Percentiles rank a stretch among this genome's conserved stretches.
Conservation (phyloP, 2,113 vertebrate genomes). For the Guaruba guarouba region DNA sequence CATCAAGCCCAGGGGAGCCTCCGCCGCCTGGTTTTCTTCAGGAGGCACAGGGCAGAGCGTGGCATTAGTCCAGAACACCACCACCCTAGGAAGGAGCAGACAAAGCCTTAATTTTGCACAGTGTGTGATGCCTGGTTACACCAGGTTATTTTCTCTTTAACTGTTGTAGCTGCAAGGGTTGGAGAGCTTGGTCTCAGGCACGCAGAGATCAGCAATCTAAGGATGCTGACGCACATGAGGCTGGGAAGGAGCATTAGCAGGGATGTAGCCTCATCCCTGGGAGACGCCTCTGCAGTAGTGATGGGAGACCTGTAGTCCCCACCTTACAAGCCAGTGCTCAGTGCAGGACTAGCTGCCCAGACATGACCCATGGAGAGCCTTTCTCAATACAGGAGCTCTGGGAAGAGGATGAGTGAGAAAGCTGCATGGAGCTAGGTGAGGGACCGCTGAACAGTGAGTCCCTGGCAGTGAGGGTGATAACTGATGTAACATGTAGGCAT, state of each 20-base stretch:
- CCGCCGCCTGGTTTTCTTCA: conserved; percentile 1
- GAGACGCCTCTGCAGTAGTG: background rate
- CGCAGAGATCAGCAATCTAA: background rate
- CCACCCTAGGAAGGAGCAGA: background rate
- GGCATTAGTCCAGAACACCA: background rate
- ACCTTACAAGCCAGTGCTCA: background rate
- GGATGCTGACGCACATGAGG: fast-evolving
- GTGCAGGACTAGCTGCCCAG: background rate
- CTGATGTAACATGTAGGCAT: fast-evolving
- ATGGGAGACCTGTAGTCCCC: background rate
- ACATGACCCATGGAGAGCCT: fast-evolving
- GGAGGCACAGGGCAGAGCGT: background rate
- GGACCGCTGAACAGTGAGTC: background rate
- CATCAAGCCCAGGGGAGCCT: background rate
- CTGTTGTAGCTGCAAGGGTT: background rate
- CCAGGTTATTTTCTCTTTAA: background rate
- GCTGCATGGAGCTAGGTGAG: background rate
- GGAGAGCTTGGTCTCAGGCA: background rate
- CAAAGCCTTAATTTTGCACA: background rate
- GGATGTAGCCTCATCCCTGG: background rate
- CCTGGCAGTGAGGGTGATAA: fast-evolving
- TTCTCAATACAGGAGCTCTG: background rate
- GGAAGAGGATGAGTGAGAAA: background rate
- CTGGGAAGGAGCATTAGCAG: background rate
- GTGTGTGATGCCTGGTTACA: background rate